Base-by-base conservation (phyloP, 2,113 vertebrate species). In the Tupaia tana region DNA sequence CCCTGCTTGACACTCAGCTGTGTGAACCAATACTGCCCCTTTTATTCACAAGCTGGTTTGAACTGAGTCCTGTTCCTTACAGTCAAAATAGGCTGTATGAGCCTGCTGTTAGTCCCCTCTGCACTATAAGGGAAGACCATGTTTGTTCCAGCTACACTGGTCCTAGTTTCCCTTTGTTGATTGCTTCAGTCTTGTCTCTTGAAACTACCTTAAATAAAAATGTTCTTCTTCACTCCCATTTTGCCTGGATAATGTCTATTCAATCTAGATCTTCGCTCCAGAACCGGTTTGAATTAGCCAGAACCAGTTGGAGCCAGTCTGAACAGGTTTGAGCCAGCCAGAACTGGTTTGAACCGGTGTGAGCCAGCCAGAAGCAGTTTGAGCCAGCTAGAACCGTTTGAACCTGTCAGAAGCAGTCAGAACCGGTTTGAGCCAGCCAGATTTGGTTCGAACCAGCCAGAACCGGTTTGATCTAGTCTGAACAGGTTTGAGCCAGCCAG, bases 11-110 rank as follows among this genome's bases (percentile, higher is more conserved):
- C 79, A 75, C 31, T 85, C 78, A 67, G 58, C 16, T 63, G 52
- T 78, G 13, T 66, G 74, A 94, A 25, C 69, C 14, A 54, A 43
- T 16, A 70, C 64, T 56, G 9, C 71, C 20, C 77, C 84, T 84
- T 82, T 77, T 70, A 66, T 82, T 74, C 52, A 25, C 64, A 75
- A 84, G 61, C 31, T 20, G 56, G 69, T 69, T 54, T 93, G 73
- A 83, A 70, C 52, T 27, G 24, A 18, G 12, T 79, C 66, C 73
- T 91, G 63, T 80, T 56, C 22, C 14, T 61, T 79, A 61, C 27
- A 85, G 59, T 67, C 73, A 90, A 90, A 94, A 85, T 71, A 94
- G 73, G 27, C 64, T 90, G 24, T 9, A 52, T n/a, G 56, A 63
- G 58, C 31, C 71, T n/a, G 22, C 7, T 63, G 66, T 14, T 13